Conservation (phyloP, 2,888 invertebrate species). For the Drosophila picticornis region DNA sequence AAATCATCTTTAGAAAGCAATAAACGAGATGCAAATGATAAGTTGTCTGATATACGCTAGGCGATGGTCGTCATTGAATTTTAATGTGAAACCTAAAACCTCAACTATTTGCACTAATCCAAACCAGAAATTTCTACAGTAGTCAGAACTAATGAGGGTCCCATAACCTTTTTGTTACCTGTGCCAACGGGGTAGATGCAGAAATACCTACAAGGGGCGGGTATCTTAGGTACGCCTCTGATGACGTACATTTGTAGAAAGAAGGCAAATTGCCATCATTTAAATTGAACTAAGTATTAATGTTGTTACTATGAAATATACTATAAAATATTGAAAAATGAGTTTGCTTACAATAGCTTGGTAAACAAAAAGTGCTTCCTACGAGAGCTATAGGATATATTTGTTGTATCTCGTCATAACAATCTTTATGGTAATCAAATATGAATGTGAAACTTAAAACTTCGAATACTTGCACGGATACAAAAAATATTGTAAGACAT, state of each 20-base stretch:
- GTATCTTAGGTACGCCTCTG: background rate
- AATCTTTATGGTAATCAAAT: background rate
- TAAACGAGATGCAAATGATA: background rate
- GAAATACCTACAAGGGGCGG: fast-evolving
- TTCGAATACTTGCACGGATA: background rate
- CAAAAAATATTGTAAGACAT: background rate
- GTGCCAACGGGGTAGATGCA: background rate
- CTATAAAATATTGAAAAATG: background rate
- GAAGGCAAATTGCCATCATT: background rate
- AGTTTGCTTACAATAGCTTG: background rate
- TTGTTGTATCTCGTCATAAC: background rate
- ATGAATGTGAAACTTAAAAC: background rate
- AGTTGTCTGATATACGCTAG: background rate
- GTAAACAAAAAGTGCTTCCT: background rate
- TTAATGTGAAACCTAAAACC: background rate
- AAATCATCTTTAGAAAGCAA: background rate
- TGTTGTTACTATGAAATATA: background rate
- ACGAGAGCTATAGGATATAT: background rate
- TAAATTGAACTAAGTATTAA: background rate
- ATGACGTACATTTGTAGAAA: background rate
- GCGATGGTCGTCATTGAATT: background rate
- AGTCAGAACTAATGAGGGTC: background rate
- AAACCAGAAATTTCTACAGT: background rate
- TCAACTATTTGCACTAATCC: background rate
- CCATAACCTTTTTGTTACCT: background rate